These are phyloP conservation scores for Rhabdornis inornatus DNA, from an alignment of 2,113 vertebrate species.

Conservation along the genomic window DNA sequence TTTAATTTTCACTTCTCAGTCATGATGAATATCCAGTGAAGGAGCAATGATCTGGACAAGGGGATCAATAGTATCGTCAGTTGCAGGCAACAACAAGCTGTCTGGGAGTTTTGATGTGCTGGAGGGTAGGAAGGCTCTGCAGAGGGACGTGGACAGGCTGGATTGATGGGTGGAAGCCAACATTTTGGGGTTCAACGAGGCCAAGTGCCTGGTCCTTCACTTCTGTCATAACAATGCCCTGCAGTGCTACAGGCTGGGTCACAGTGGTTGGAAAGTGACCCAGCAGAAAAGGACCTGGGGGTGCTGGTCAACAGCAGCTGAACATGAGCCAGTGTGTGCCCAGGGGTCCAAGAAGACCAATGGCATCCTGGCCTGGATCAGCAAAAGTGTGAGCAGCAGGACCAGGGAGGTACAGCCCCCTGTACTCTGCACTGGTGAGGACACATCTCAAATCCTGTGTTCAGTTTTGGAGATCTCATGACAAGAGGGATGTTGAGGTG, in stretches of 20 bases:
- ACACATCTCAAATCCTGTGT: background rate
- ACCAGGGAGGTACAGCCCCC: background rate
- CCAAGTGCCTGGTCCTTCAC: background rate
- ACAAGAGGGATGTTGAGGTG: too few relatives aligned
- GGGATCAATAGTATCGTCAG: background rate
- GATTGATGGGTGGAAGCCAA: background rate
- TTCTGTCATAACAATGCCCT: background rate
- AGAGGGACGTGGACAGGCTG: background rate
- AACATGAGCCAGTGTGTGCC: too few relatives aligned
- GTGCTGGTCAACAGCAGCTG: background rate
- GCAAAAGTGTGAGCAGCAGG: background rate
- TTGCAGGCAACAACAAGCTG: background rate
- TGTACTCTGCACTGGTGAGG: background rate
- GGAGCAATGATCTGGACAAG: background rate
- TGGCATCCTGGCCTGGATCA: background rate
- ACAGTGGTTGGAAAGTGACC: background rate
- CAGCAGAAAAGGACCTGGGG: background rate
- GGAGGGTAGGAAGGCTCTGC: background rate
- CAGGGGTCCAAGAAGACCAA: background rate
- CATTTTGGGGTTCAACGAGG: fast-evolving
- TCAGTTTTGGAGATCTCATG: background rate
- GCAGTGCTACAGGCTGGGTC: background rate
- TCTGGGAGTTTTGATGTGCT: background rate
- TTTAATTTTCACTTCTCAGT: background rate
- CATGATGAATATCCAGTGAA: background rate